Evolutionary conservation across 2,888 invertebrate genomes (phyloP), one percentile per base, ranked within the genome.

Genomic region (Conus canariensis): DNA sequence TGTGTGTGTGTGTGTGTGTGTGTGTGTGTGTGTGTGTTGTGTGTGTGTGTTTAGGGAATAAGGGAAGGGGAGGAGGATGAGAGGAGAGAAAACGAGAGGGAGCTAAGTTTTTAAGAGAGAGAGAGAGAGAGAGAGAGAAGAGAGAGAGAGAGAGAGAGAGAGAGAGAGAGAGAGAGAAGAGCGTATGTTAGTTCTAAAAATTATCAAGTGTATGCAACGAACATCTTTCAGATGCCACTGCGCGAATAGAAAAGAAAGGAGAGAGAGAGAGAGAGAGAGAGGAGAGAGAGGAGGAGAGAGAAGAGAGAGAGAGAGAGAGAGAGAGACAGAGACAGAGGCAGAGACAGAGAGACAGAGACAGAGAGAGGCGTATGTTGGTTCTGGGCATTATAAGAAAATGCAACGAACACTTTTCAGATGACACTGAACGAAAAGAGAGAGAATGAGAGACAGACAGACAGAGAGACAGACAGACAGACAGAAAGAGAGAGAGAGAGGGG

Each of bases 301-400:
- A n/a, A 59, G n/a, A 85, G 85, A 85, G 14, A 86, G 67, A 67
- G 86, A 86, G 30, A 60, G 25, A 85, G 60, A 59, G 59, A 85
- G 25, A 85, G n/a, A 85, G 60, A 85, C 16, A 60, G 85, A 85
- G 59, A 85, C 59, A 85, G n/a, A 60, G 85, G 59, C 2, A 60
- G 85, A 60, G 14, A 85, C 59, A 85, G 16, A 86, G 59, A 86
- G 30, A 86, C 0, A 86, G 5, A 67, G 30, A 86, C 12, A 67
- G 19, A 86, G 25, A n/a, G 59, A 64, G 64, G 19, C 30, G 25
- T 56, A 22, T 60, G 59, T 25, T 5, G 59, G 45, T 19, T 19
- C 14, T 45, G 16, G 3, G 45, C 45, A 45, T 45, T 45, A 45
- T 45, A 45, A 45, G 45, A 2, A 45, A 2, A 45, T 45, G 45